Evolutionary conservation across 2,113 vertebrate species (phyloP), one percentile per base, ranked within the genome.

Genomic region (Tupaia tana): DNA sequence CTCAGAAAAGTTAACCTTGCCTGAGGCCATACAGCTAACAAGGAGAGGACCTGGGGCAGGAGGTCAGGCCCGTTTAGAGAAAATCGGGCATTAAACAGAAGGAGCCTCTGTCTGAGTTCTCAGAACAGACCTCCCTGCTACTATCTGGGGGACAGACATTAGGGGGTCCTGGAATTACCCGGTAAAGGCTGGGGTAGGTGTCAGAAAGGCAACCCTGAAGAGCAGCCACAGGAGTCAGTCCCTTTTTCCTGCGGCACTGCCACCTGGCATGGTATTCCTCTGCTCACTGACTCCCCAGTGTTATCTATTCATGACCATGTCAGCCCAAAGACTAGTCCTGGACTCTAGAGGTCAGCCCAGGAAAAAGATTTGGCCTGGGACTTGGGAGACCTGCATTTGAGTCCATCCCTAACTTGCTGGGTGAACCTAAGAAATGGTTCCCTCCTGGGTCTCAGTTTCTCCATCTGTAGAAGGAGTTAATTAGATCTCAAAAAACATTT

Each of bases 371-470:
- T 25, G 20, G 18, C 14, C 34, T 69, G 59, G 79, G 67, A 54
- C 14, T 25, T 34, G 14, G 16, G 34, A 63, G 29, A 34, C 5
- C 29, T 70, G 20, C 56, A 9, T 75, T 54, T 74, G 64, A 61
- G 4, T 52, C 34, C 64, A 7, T 74, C n/a, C 31, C 66, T n/a
- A 43, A 59, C 74, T 43, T 14, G 3, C 54, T 71, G 20, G 16
- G 24, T 9, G 29, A 83, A 86, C 59, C 86, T 31, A 58, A 25
- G 25, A 56, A 71, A 67, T 11, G 5, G 43, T 10, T 31, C 22
- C 63, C 73, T 56, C 24, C 34, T 4, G 69, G 81, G 54, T 54
- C 93, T 95, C 93, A 24, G 86, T 95, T 82, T 94, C 89, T 52
- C 78, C 27, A 3, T 66, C 61, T 84, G 77, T 9, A n/a, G 31